Percentiles rank a stretch among this genome's conserved stretches.
phyloP scores from a whole-genome alignment of 2,797 vertebrate genomes.

The Eremophila alpestris region DNA sequence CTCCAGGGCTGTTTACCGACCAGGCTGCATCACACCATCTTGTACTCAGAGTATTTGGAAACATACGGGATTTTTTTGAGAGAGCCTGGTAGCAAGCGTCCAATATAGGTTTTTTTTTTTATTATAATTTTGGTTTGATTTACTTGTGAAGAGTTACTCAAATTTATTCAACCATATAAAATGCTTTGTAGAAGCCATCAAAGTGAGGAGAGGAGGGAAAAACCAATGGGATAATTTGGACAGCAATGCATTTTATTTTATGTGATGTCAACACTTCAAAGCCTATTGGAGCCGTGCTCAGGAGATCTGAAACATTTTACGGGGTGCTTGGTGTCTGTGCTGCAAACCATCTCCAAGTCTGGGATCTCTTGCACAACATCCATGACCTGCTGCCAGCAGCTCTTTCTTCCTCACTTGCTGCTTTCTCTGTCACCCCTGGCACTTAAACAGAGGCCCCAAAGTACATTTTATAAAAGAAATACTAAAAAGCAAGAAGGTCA shows the following conservation, averaged over 20 bases:
- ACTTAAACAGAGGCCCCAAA: neutral
- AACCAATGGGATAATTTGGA: slow-evolving; percentile 65
- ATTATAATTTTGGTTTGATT: slow-evolving; percentile 41
- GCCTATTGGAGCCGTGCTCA: slow-evolving; percentile 24
- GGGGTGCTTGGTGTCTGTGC: neutral
- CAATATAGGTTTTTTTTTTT: neutral
- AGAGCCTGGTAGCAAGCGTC: neutral
- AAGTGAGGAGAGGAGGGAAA: slow-evolving; percentile 18
- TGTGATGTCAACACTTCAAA: slow-evolving; percentile 75
- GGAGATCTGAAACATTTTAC: slow-evolving; percentile 51
- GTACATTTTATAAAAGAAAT: neutral
- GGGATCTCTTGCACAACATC: slow-evolving; percentile 3
- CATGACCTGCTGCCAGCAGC: neutral
- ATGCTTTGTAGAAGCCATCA: slow-evolving; percentile 73
- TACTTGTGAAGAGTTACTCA: slow-evolving; percentile 64
- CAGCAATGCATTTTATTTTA: slow-evolving; percentile 66
- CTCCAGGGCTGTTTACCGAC: slow-evolving; percentile 40
- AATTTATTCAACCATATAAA: slow-evolving; percentile 69
- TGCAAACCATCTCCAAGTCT: slow-evolving; percentile 45
- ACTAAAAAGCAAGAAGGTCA: neutral
- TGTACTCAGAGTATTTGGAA: slow-evolving; percentile 53
- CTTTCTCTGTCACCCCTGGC: slow-evolving; percentile 27
- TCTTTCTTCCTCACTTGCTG: neutral
- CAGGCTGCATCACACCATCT: slow-evolving; percentile 34
- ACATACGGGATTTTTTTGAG: slow-evolving; percentile 13